These are phyloP conservation scores for Cuculus canorus DNA, from an alignment of 2,797 vertebrate genomes.

Conservation along the genomic window DNA sequence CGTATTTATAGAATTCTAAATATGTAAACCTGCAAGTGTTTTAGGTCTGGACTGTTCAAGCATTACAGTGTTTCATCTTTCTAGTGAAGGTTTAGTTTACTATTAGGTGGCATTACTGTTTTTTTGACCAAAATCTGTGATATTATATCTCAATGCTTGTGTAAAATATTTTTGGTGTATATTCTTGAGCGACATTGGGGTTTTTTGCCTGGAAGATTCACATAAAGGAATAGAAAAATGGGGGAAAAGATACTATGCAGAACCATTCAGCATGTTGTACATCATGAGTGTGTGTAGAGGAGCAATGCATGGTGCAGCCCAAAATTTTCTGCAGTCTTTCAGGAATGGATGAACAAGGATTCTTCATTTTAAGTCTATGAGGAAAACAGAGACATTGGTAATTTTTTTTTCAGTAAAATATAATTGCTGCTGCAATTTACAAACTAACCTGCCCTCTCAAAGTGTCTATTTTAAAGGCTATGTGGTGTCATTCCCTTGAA, in stretches of 20 bases:
- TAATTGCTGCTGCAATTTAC: not conserved
- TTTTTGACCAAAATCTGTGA: not conserved
- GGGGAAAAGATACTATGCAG: rapidly evolving
- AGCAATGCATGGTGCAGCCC: not conserved
- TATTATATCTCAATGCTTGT: not conserved
- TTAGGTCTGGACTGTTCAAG: not conserved
- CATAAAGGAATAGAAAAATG: not conserved
- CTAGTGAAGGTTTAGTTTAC: not conserved
- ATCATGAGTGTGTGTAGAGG: not conserved
- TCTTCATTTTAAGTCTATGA: not conserved
- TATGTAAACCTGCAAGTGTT: not conserved
- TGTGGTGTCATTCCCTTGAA: not conserved
- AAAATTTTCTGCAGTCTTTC: not conserved
- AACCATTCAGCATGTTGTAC: not conserved
- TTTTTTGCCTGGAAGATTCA: not conserved
- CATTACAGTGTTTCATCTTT: not conserved
- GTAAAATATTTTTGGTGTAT: not conserved
- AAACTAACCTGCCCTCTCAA: not conserved
- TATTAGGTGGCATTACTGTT: not conserved
- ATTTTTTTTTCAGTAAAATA: not conserved
- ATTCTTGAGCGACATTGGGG: not conserved
- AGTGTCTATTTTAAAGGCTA: not conserved
- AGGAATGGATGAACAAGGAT: not conserved
- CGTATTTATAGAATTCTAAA: constrained; percentile 40
- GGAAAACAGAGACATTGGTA: not conserved